Conservation (phyloP, 53 echinoderm and acorn worm genomes). For the Paracentrotus lividus region DNA sequence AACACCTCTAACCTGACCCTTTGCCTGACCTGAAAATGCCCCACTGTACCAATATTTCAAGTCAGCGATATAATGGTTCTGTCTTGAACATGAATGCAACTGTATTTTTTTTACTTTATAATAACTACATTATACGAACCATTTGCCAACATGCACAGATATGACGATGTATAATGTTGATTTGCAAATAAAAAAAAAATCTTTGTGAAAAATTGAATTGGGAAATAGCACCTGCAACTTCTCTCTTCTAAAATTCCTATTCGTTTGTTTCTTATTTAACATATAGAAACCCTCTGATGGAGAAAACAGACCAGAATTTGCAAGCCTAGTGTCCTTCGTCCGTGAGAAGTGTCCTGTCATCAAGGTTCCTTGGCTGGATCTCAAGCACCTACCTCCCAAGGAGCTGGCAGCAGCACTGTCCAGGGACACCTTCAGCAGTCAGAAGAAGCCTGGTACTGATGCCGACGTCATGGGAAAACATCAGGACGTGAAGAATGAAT, state of each 20-base stretch:
- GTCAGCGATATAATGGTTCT: no score
- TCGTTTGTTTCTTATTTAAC: not conserved
- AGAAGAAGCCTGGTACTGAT: constrained; percentile 8
- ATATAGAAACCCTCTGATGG: not conserved
- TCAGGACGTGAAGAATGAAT: not conserved
- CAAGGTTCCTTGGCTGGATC: constrained; percentile 73
- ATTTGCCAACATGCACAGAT: no score
- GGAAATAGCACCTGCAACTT: no score
- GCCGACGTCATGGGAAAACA: constrained; percentile 28
- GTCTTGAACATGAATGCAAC: no score
- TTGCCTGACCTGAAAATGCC: not conserved
- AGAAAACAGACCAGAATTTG: not conserved
- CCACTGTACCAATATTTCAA: not conserved
- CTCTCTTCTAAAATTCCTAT: not conserved
- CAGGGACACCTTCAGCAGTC: not conserved
- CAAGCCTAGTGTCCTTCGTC: not conserved
- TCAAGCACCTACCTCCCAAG: constrained; percentile 60
- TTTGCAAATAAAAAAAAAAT: no score
- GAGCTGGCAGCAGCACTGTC: constrained; percentile 58
- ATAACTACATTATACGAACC: no score
- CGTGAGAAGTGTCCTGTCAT: not conserved
- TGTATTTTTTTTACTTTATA: no score
- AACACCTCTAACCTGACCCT: not conserved
- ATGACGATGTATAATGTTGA: no score
- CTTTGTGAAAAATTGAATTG: no score